These are phyloP conservation scores for Aleiodes alternator DNA, from an alignment of 2,888 invertebrate species.

Conservation along the genomic window DNA sequence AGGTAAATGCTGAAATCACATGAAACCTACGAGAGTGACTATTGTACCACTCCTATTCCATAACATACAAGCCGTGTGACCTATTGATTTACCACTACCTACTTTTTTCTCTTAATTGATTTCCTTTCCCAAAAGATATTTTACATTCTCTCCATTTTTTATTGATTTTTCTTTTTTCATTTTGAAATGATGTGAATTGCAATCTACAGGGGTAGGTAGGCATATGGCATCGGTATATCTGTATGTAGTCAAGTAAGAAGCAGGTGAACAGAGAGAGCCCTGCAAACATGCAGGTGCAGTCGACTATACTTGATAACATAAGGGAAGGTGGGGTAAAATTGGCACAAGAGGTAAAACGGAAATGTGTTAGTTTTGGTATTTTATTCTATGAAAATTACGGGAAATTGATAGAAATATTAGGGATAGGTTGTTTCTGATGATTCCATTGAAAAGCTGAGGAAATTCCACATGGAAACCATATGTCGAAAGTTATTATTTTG, in stretches of 20 bases:
- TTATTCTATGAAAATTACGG: too few species aligned
- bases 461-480: too few species aligned
- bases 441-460: too few species aligned
- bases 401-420: too few species aligned
- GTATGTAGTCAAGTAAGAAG: not conserved
- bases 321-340: too few species aligned
- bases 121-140: not conserved
- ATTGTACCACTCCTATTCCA: conserved; percentile 26
- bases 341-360: too few species aligned
- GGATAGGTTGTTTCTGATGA: too few species aligned
- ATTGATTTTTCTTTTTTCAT: not conserved
- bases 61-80: conserved; percentile 12
- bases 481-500: too few species aligned
- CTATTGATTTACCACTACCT: conserved; percentile 32
- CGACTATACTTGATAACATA: conserved; percentile 12
- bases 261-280: conserved; percentile 20
- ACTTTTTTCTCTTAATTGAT: not conserved
- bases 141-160: not conserved
- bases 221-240: not conserved
- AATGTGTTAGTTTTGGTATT: too few species aligned
- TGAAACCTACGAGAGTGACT: not conserved
- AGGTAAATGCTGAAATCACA: conserved; percentile 6
- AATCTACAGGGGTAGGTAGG: conserved; percentile 37
- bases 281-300: conserved; percentile 31
- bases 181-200: conserved; percentile 32